Evolutionary conservation across 1,140 invertebrate genomes (phyloP).

Genomic region (Calycopis cecrops): DNA sequence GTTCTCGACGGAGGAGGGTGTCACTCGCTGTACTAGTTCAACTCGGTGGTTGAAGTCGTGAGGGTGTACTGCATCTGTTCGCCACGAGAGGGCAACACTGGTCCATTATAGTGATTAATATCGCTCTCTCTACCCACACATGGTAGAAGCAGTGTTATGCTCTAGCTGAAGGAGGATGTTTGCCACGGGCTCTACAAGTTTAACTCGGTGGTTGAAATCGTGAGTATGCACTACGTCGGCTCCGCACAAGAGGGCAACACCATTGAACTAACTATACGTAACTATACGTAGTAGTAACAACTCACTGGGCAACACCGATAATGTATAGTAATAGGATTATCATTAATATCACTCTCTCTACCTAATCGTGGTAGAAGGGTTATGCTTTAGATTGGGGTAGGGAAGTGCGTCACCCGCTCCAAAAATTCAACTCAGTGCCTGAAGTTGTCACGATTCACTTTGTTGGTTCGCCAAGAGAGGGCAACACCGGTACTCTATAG

Average conservation of each 20-base stretch:
- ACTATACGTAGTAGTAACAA: too few species aligned
- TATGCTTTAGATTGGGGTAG: slow-evolving; percentile 88
- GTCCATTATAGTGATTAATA: slow-evolving; percentile 26
- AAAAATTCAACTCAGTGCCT: slow-evolving; percentile 86
- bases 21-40: slow-evolving; percentile 86
- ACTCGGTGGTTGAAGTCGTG: slow-evolving; percentile 85
- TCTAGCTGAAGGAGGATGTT: slow-evolving; percentile 88
- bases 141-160: too few species aligned
- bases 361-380: too few species aligned
- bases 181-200: slow-evolving; percentile 87
- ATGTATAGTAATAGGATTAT: too few species aligned
- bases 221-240: slow-evolving; percentile 73
- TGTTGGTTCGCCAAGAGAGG: slow-evolving; percentile 51
- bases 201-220: slow-evolving; percentile 85
- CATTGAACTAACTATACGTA: too few species aligned
- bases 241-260: slow-evolving; percentile 56
- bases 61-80: slow-evolving; percentile 72
- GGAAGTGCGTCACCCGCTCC: slow-evolving; percentile 86
- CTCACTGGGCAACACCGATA: too few species aligned
- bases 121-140: too few species aligned
- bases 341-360: too few species aligned
- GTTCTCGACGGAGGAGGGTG: slow-evolving; percentile 88
- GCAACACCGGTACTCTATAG: too few species aligned
- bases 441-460: slow-evolving; percentile 80
- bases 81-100: slow-evolving; percentile 53